Conservation (phyloP, 2,113 vertebrate species). For the Rattus rattus region DNA sequence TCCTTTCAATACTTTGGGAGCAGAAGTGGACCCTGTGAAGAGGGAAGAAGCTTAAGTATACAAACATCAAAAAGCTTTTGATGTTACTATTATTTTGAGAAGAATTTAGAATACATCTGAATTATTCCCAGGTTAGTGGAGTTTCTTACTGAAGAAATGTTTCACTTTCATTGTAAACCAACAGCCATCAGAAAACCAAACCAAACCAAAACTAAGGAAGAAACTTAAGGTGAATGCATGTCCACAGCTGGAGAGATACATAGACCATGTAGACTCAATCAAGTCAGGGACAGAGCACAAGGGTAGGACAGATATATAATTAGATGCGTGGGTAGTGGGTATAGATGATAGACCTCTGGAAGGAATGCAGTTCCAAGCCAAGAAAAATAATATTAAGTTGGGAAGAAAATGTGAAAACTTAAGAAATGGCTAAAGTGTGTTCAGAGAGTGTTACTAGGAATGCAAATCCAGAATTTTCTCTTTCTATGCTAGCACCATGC, state of each 20-base stretch:
- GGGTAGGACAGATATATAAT: background rate
- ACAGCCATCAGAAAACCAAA: background rate
- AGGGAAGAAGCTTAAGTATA: background rate
- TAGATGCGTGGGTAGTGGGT: background rate
- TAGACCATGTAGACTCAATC: background rate
- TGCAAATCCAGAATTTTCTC: background rate
- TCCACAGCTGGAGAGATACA: fast-evolving
- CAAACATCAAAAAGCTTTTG: background rate
- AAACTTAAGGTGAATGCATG: background rate
- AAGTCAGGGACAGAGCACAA: background rate
- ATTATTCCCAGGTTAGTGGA: background rate
- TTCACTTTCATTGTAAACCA: background rate
- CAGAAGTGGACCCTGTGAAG: background rate
- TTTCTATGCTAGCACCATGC: background rate
- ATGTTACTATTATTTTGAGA: background rate
- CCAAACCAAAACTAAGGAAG: background rate
- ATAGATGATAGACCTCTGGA: background rate
- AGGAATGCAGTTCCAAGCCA: background rate
- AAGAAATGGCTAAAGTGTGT: background rate
- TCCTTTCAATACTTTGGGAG: background rate
- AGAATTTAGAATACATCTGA: background rate
- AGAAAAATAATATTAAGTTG: background rate
- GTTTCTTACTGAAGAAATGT: background rate
- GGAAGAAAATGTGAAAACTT: background rate
- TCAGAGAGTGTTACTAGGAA: background rate